These are phyloP conservation scores for Agrilus cyanescens DNA, from an alignment of 2,888 invertebrate genomes.

Conservation along the genomic window DNA sequence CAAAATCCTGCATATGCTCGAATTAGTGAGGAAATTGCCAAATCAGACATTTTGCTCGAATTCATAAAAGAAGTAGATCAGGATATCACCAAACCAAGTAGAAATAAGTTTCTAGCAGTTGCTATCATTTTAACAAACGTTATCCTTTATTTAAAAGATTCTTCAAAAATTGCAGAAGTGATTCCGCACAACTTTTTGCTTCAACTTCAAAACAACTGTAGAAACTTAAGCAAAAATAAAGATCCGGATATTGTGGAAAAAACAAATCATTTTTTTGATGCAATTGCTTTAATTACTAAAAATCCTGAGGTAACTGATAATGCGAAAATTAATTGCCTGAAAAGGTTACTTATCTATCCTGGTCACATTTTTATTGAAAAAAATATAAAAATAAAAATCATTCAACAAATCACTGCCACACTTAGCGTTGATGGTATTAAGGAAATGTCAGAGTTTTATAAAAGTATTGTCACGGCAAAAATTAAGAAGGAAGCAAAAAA, in stretches of 20 bases:
- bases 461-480: constrained; percentile 46
- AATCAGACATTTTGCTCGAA: constrained; percentile 38
- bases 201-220: constrained; percentile 50
- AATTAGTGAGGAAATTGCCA: constrained; percentile 43
- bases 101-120: constrained; percentile 48
- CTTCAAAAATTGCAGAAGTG: constrained; percentile 42
- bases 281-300: constrained; percentile 13
- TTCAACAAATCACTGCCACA: constrained; percentile 51
- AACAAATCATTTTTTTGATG: constrained; percentile 43
- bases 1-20: constrained; percentile 54
- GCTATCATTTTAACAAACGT: constrained; percentile 47
- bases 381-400: constrained; percentile 51
- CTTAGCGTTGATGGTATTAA: constrained; percentile 50
- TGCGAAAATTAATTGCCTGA: constrained; percentile 46
- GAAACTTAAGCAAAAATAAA: constrained; percentile 45
- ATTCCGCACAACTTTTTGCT: constrained; percentile 53
- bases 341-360: constrained; percentile 53
- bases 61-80: constrained; percentile 47
- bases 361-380: constrained; percentile 65
- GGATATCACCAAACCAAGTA: constrained; percentile 40
- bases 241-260: constrained; percentile 45
- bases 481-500: constrained; percentile 41
- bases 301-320: constrained; percentile 34
- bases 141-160: constrained; percentile 37
- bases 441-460: constrained; percentile 49